Base-by-base conservation (phyloP, 2,113 vertebrate species). In the Osmerus eperlanus region DNA sequence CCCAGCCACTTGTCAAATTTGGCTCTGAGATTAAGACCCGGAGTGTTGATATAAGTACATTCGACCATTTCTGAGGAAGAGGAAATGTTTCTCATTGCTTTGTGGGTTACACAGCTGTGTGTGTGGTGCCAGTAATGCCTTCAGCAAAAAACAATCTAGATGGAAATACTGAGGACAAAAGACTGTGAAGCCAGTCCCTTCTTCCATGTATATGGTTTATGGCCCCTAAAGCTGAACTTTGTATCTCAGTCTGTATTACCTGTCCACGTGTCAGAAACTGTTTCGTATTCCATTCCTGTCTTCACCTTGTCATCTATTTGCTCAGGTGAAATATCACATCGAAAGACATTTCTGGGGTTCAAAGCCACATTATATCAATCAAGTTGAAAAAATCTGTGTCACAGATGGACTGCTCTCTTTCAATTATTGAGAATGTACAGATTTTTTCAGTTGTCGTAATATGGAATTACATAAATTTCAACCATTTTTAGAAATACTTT, bases 281-380 rank as follows among this genome's bases (percentile, higher is more conserved):
- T 64, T 29, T 64, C 36, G 41, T 28, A 13, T 15, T 12, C 0
- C 12, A 59, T 16, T 6, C 6, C 28, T 69, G 0, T 16, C 14
- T 28, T 18, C 25, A 19, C 0, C 12, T 19, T 23, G 1, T 41
- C 25, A n/a, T 54, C 47, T 29, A 52, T 28, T 58, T 68, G 36
- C 65, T 68, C 65, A 70, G 68, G 68, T 70, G 51, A 61, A 28
- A 55, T 55, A 51, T 68, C 66, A 68, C 18, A 23, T 68, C 66
- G 23, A 54, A 54, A 19, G n/a, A 47, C 19, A 5, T 32, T 15
- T 16, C 14, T 63, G 15, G 23, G 23, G 23, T 64, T n/a, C 61
- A 63, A 23, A 23, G 23, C 23, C 23, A 23, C 4, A n/a, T 63
- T 55, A 18, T 25, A 32, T 36, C 15, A 63, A 32, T 18, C 28